phyloP scores from a whole-genome alignment of 2,888 invertebrate genomes.

The Lissonota sp. region DNA sequence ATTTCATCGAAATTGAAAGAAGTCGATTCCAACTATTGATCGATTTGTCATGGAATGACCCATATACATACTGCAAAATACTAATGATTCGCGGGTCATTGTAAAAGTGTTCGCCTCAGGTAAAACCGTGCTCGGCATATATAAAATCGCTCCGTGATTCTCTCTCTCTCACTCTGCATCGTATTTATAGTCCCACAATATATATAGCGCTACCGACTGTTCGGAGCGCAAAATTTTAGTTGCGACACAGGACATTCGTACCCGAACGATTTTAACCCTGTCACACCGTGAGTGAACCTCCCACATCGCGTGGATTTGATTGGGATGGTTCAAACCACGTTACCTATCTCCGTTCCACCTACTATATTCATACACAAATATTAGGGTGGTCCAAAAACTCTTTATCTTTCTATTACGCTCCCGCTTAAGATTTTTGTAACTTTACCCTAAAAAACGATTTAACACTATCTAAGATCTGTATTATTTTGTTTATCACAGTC shows the following conservation, averaged over 20 bases:
- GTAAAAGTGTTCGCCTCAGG: constrained; percentile 11
- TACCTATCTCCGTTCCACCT: constrained; percentile 46
- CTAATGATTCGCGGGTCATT: constrained; percentile 10
- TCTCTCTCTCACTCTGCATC: neutral
- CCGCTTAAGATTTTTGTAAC: no score
- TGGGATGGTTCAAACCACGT: constrained; percentile 70
- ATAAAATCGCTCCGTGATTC: constrained; percentile 15
- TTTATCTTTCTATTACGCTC: no score
- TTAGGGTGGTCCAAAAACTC: no score
- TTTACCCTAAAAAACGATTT: no score
- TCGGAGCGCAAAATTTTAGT: constrained; percentile 57
- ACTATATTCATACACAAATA: neutral
- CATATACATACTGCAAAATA: no score
- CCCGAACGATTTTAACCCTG: constrained; percentile 29
- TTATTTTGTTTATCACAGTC: no score
- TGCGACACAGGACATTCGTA: constrained; percentile 53
- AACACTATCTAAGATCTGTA: no score
- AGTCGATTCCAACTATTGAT: no score
- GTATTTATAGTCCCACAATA: no score
- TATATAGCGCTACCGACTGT: neutral
- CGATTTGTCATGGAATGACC: no score
- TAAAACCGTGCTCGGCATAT: constrained; percentile 34
- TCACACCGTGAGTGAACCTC: constrained; percentile 18
- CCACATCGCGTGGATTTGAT: constrained; percentile 70
- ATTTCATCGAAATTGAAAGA: no score